These are phyloP conservation scores for human (Homo sapiens) DNA, from an alignment of 2,113 vertebrate genomes.

Conservation along the genomic window DNA sequence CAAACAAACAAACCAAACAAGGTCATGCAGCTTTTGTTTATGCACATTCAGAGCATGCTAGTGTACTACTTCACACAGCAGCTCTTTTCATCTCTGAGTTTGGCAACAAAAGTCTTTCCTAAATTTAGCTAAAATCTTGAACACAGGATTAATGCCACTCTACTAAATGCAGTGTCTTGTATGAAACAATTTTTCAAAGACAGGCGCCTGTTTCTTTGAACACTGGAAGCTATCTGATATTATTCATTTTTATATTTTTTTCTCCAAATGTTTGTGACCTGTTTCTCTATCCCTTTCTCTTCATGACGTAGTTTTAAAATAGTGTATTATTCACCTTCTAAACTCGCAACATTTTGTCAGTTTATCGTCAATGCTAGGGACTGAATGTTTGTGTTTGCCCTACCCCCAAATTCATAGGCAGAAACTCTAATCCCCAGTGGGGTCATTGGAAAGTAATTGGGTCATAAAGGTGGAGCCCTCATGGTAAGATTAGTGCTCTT, in stretches of 20 bases:
- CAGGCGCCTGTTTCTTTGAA: not conserved
- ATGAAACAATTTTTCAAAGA: not conserved
- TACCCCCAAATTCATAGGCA: not conserved
- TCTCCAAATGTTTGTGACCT: not conserved
- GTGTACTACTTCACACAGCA: not conserved
- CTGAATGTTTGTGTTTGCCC: too few species aligned
- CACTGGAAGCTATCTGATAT: not conserved
- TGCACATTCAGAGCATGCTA: not conserved
- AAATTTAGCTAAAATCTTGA: not conserved
- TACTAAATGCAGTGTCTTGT: not conserved
- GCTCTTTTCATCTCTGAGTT: not conserved
- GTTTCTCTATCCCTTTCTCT: not conserved
- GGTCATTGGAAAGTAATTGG: not conserved
- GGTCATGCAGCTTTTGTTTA: not conserved
- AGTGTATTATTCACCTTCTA: not conserved
- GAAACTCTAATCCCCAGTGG: not conserved
- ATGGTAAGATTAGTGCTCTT: not conserved
- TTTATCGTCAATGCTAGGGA: not conserved
- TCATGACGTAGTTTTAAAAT: not conserved
- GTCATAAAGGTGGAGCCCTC: not conserved
- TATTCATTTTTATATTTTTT: not conserved
- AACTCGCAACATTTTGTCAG: not conserved
- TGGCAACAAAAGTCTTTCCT: not conserved
- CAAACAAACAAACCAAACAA: too few species aligned
- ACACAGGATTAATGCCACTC: not conserved